Conservation (phyloP, 2,113 vertebrate genomes). For the Chionis minor region DNA sequence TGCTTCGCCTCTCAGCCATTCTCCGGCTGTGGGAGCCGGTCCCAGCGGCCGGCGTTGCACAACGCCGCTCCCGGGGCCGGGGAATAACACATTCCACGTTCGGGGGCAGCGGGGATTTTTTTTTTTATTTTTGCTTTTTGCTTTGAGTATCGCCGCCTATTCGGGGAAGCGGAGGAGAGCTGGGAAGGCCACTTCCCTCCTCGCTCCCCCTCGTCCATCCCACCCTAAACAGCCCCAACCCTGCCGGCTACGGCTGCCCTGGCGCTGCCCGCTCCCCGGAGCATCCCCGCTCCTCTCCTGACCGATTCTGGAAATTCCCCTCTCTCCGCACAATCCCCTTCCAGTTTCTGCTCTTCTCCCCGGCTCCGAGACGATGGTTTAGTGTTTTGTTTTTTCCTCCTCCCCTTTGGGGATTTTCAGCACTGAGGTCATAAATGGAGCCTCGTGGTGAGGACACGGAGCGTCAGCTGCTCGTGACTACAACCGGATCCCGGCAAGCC, state of each 20-base stretch:
- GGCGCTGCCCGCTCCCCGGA: too few relatives aligned
- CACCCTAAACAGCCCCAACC: not conserved
- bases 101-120: not conserved
- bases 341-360: not conserved
- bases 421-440: not conserved
- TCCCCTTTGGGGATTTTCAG: not conserved
- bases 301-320: not conserved
- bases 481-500: not conserved
- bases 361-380: not conserved
- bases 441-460: not conserved
- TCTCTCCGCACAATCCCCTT: not conserved
- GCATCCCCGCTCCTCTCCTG: not conserved
- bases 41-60: not conserved
- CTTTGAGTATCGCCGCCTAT: not conserved
- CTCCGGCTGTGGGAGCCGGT: not conserved
- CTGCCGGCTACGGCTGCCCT: too few relatives aligned
- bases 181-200: not conserved
- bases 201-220: not conserved
- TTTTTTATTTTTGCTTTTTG: too few relatives aligned
- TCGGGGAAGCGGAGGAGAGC: not conserved
- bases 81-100: not conserved
- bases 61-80: rapidly evolving
- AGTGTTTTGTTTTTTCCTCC: too few relatives aligned
- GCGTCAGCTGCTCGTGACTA: not conserved
- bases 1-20: not conserved